phyloP scores from a whole-genome alignment of 2,113 vertebrate species.

The Etia nguti region DNA sequence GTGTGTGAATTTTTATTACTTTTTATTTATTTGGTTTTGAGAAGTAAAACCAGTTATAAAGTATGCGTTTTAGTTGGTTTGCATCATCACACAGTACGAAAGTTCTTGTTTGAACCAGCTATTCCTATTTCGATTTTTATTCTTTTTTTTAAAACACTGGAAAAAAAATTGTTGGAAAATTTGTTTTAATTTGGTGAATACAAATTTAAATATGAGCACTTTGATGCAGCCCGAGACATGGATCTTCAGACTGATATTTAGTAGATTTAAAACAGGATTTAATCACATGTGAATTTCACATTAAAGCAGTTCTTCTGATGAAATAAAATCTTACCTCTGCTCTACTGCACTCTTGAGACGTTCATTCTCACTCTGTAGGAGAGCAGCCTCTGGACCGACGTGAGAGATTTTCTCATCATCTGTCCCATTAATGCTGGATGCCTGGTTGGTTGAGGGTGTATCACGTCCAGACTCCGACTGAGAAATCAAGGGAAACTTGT shows the following conservation, averaged over 20 bases:
- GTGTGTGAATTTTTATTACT: not conserved
- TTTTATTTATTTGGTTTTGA: not conserved
- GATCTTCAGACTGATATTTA: not conserved
- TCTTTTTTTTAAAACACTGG: no score
- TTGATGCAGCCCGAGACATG: not conserved
- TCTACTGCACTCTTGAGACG: slow-evolving; percentile 86
- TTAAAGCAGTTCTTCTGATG: not conserved
- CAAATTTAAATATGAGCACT: not conserved
- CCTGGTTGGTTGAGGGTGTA: slow-evolving; percentile 80
- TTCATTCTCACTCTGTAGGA: slow-evolving; percentile 86
- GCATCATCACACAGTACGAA: not conserved
- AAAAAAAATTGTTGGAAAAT: not conserved
- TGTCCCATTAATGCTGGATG: slow-evolving; percentile 91
- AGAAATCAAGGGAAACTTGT: not conserved
- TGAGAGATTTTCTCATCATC: slow-evolving; percentile 92
- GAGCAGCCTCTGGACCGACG: slow-evolving; percentile 69
- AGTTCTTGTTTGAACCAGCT: not conserved
- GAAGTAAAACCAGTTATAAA: not conserved
- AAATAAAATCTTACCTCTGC: slow-evolving; percentile 77
- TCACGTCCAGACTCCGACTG: slow-evolving; percentile 81
- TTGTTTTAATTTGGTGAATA: not conserved
- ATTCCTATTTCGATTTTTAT: not conserved
- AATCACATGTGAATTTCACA: not conserved
- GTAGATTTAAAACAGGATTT: not conserved
- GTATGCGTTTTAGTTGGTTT: not conserved